Base-by-base conservation (phyloP, 2,888 invertebrate genomes). In the Aproaerema taeniolella region DNA sequence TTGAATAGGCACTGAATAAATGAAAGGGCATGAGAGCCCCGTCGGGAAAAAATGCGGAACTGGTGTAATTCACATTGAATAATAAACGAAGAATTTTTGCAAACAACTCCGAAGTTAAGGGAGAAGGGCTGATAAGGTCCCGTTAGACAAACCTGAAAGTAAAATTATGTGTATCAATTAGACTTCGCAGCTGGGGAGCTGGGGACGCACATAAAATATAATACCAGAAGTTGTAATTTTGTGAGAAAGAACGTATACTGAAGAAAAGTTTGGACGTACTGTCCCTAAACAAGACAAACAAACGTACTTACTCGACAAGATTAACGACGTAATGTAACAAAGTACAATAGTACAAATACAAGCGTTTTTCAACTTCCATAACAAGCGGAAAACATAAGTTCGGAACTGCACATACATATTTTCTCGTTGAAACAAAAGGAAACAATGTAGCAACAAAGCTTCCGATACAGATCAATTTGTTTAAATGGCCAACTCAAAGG, bases 31-130 rank as follows among this genome's bases (percentile, higher is more conserved):
- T 67, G 67, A 68, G 62, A 68, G 68, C 50, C 63, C 68, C 66
- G 48, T 50, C 52, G 67, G 68, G 68, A 64, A 67, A 73, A 77
- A 76, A 73, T 58, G 60, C 68, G 64, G 61, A 71, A 68, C 61
- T 67, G 59, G 63, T 62, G 68, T 76, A 78, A 79, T 77, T 76
- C 69, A 63, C 63, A 61, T 69, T 80, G 73, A 82, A 82, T 81
- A 79, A 81, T 79, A 72, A 80, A 82, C 67, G 70, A 69, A 67
- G 63, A 73, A 68, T 67, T 70, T 72, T 51, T 55, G 52, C 55
- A 57, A 61, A 46, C 52, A 50, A 45, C 49, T 59, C 59, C 48
- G 56, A 59, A 65, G 55, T 67, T 59, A 52, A 49, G 58, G 60
- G 62, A 63, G 51, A 49, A 49, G 51, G 52, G 50, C 51, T 50